Base-by-base conservation (phyloP, 1,140 invertebrate species). In the Scaptomyza montana region DNA sequence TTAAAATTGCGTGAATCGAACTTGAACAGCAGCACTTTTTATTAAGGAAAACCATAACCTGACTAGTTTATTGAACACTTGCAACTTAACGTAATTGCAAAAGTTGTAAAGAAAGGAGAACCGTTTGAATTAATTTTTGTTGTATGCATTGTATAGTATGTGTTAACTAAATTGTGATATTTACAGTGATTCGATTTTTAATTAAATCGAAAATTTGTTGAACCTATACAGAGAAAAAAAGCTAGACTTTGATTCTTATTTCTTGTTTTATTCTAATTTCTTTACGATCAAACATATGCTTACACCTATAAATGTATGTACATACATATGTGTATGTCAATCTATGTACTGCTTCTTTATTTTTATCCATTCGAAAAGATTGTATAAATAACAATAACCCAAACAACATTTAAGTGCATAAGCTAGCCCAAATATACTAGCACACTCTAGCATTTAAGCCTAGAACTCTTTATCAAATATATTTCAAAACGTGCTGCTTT, bases 111-210 rank as follows among this genome's bases (percentile, higher is more conserved):
- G 39, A 43, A 8, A 33, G 60, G 71, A 56, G 56, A 60, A 53
- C 45, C 30, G 19, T 61, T 80, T 77, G 77, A 77, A 86, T 78
- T 76, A 77, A 82, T 72, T 86, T 71, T 80, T 73, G 78, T 89
- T 76, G 69, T 77, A 78, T 89, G 70, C 67, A 75, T 71, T 69
- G 64, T 59, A 60, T 69, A 68, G 74, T 76, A 89, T 91, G 78
- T 91, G 90, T 92, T 92, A 92, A 92, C 90, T 92, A 91, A 92
- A 92, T 91, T 92, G 90, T 92, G 90, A 92, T 92, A 92, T 92
- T 92, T 92, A 92, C 90, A 91, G 90, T 92, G 90, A 91, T 91
- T 92, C 90, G 89, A 90, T 92, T 85, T 89, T 54, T 68, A 89
- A 90, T 91, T 85, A 80, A 89, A 89, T 89, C 77, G 79, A 89